phyloP scores from a whole-genome alignment of 2,888 invertebrate genomes.

The Cataglyphis livida region DNA sequence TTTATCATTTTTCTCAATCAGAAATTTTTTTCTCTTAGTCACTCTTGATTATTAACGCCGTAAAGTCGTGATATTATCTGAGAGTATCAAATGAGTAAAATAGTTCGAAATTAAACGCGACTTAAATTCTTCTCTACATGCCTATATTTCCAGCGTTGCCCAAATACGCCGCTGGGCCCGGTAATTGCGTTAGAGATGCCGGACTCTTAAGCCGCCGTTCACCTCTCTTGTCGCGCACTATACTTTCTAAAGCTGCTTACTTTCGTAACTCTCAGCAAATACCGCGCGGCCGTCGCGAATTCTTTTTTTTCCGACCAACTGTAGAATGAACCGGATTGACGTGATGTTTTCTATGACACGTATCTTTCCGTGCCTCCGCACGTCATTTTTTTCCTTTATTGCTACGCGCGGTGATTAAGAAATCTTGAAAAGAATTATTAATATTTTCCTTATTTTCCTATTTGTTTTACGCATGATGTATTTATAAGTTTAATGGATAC shows the following conservation, averaged over 20 bases:
- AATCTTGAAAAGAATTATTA: neutral
- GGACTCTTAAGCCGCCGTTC: conserved; percentile 78
- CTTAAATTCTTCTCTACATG: conserved; percentile 7
- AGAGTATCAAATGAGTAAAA: neutral
- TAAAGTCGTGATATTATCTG: neutral
- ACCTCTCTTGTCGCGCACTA: conserved; percentile 80
- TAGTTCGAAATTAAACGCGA: neutral
- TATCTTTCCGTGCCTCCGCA: conserved; percentile 33
- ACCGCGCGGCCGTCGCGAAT: conserved; percentile 65
- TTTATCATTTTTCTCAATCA: neutral
- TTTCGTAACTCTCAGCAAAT: conserved; percentile 82
- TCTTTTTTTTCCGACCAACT: conserved; percentile 51
- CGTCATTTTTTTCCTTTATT: conserved; percentile 18
- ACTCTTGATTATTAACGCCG: neutral
- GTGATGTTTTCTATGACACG: conserved; percentile 54
- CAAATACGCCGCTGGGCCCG: conserved; percentile 58
- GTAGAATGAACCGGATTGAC: conserved; percentile 30
- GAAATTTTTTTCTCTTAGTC: neutral
- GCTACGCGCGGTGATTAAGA: neutral
- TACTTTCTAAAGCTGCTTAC: conserved; percentile 86
- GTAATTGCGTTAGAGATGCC: conserved; percentile 68
- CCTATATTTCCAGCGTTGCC: neutral
- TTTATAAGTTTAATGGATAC: neutral
- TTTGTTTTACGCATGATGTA: neutral
- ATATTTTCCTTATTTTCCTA: neutral